phyloP scores from a whole-genome alignment of 2,113 vertebrate species.

The Pollimyrus isidori region DNA sequence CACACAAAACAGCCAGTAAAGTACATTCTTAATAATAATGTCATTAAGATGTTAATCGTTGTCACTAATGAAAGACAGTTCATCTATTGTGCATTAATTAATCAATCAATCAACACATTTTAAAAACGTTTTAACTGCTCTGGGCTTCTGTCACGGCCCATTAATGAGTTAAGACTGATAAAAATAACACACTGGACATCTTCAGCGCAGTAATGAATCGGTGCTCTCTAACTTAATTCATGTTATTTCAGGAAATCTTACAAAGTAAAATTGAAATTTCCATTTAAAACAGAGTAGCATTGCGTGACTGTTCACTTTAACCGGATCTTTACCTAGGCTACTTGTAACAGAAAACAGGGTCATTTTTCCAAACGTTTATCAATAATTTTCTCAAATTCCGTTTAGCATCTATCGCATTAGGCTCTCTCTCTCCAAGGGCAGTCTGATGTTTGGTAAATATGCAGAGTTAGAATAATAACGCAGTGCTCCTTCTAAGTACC shows the following conservation, averaged over 20 bases:
- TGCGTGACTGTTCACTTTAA: background rate
- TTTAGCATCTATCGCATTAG: background rate
- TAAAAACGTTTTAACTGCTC: background rate
- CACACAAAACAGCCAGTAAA: background rate
- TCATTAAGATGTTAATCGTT: background rate
- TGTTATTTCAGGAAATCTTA: background rate
- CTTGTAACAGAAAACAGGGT: background rate
- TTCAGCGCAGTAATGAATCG: background rate
- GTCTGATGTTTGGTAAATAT: background rate
- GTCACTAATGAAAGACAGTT: background rate
- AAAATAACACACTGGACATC: background rate
- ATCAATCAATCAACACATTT: background rate
- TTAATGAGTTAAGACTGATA: background rate
- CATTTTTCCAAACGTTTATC: background rate
- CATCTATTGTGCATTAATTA: background rate
- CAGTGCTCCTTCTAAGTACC: background rate
- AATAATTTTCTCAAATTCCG: background rate
- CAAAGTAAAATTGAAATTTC: background rate
- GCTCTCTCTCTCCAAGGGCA: background rate
- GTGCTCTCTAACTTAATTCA: background rate
- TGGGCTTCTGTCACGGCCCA: background rate
- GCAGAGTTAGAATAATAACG: background rate
- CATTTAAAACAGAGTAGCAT: background rate
- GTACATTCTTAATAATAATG: background rate
- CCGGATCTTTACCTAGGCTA: background rate